These are phyloP conservation scores for Limnephilus marmoratus DNA, from an alignment of 2,888 invertebrate species.

Conservation along the genomic window DNA sequence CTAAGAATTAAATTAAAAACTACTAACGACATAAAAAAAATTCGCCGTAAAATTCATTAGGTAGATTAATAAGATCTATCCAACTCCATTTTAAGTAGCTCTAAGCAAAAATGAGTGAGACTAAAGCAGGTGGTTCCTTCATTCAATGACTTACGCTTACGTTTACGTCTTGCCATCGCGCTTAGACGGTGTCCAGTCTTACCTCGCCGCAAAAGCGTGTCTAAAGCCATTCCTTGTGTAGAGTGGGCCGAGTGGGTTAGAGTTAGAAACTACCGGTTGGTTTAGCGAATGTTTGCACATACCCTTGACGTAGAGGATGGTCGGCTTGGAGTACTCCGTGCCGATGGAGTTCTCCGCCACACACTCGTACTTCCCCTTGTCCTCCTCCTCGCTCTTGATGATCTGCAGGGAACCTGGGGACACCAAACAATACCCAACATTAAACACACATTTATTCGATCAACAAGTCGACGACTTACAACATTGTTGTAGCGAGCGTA, in stretches of 20 bases:
- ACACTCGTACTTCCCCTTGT: conserved; percentile 97
- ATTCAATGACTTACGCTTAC: background rate
- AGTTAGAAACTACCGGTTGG: background rate
- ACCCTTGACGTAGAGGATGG: conserved; percentile 96
- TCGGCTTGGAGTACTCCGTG: conserved; percentile 94
- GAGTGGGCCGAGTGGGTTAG: conserved; percentile 5
- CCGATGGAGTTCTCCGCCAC: conserved; percentile 96
- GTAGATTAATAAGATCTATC: background rate
- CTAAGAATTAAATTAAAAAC: too few species aligned
- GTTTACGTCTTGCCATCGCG: background rate
- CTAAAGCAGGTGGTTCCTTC: background rate
- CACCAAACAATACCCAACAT: conserved; percentile 9
- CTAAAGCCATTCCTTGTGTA: background rate
- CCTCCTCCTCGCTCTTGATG: conserved; percentile 91
- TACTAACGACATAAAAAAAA: background rate
- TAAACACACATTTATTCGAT: background rate
- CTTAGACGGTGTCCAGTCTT: background rate
- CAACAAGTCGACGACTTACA: background rate
- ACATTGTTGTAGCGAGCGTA: background rate
- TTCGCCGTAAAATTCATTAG: background rate
- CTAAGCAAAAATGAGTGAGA: background rate
- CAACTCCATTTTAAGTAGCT: background rate
- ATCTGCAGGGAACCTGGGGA: conserved; percentile 90
- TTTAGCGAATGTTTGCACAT: conserved; percentile 67
- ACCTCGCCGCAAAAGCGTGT: background rate